Evolutionary conservation across 2,113 vertebrate species (phyloP).

Genomic region (Ceyx cyanopectus): DNA sequence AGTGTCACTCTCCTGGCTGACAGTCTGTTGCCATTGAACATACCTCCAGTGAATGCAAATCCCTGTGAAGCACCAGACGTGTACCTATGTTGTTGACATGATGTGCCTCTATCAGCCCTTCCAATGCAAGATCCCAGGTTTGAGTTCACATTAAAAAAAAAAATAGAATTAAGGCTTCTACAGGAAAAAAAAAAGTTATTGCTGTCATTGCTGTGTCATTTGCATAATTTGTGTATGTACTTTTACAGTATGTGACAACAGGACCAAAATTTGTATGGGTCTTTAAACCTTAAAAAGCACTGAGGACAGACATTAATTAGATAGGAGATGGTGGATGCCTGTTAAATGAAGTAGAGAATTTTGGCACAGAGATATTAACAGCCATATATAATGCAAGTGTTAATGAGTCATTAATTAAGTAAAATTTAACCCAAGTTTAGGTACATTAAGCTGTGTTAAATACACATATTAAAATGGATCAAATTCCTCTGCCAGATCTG

Average conservation of each 20-base stretch:
- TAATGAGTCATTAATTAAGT: slow-evolving; percentile 40
- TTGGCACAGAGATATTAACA: background rate
- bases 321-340: background rate
- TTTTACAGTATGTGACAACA: background rate
- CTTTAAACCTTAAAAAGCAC: slow-evolving; percentile 6
- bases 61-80: background rate
- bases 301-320: background rate
- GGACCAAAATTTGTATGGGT: background rate
- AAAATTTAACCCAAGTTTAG: background rate
- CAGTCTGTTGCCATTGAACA: background rate
- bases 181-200: background rate
- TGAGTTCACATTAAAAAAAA: background rate
- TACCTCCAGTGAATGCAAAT: background rate
- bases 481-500: background rate
- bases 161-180: background rate
- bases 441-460: slow-evolving; percentile 12
- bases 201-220: background rate
- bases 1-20: background rate
- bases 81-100: background rate
- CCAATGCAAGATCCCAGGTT: background rate
- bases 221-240: background rate
- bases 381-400: background rate
- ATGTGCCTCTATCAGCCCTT: background rate
- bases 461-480: slow-evolving; percentile 18
- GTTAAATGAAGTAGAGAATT: slow-evolving; percentile 10